Evolutionary conservation across 1,140 invertebrate species (phyloP), one percentile per base, ranked within the genome.

Genomic region (Drosophila auraria): DNA sequence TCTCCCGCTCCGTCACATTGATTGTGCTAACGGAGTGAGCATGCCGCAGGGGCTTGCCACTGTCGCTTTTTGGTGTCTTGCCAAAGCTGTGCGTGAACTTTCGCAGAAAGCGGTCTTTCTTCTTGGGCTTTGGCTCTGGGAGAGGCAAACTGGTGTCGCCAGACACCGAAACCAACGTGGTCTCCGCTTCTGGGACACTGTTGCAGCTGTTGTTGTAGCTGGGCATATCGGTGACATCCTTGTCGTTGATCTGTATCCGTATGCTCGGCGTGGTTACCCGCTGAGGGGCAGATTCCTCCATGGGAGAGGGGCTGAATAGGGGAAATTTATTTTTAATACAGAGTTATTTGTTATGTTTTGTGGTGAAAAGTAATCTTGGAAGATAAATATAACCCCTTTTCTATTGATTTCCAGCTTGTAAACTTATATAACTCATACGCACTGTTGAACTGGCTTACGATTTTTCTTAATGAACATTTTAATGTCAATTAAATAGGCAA

Each of bases 191-290:
- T 2, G 76, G 30, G 11, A 42, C 45, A 57, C 36, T 57, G 42
- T 75, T 51, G 60, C 45, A 51, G 62, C 60, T 56, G 36, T 61
- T 56, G 47, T 58, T 80, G 42, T 70, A 73, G 57, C 77, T 87
- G 38, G 80, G 65, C 50, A 80, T 50, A n/a, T 87, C 84, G 45
- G 80, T 83, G 4, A 83, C 53, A n/a, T 89, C 78, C 30, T 76
- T 69, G 47, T 79, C 87, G 8, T 71, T 79, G 51, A 87, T 68
- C 27, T 87, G 65, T 36, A 91, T 91, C 23, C 87, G 80, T 44
- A 87, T 82, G 42, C 80, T 91, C 20, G 83, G 84, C 14, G 89
- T 80, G n/a, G 83, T 91, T 14, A 89, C 86, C 3, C 72, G 62
- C 49, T 68, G 49, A 0, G 66, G 44, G 11, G 42, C 36, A 2